Percentiles rank a stretch among this genome's conserved stretches.
phyloP scores from a whole-genome alignment of 2,113 vertebrate species.

The Micronycteris hirsuta region DNA sequence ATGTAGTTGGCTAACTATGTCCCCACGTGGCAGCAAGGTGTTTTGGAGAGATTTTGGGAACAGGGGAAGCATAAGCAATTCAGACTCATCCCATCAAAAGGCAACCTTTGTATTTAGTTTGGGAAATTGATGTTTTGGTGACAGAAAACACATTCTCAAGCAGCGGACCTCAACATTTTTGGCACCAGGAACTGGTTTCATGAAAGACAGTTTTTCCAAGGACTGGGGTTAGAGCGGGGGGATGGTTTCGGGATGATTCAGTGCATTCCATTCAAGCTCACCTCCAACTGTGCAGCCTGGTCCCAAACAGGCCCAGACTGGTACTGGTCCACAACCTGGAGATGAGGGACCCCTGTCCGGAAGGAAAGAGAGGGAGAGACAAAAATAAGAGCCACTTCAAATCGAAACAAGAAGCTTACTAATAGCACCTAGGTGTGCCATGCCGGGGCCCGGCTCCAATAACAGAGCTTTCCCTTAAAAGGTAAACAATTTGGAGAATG shows the following conservation, averaged over 20 bases:
- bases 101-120: neutral
- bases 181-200: too few species aligned
- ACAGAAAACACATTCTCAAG: neutral
- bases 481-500: slow-evolving; percentile 49
- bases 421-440: neutral
- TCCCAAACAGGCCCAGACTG: too few species aligned
- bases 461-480: slow-evolving; percentile 48
- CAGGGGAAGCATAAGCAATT: neutral
- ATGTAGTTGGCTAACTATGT: neutral
- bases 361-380: neutral
- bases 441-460: neutral
- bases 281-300: too few species aligned
- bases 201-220: too few species aligned
- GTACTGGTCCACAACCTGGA: too few species aligned
- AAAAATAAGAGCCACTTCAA: slow-evolving; percentile 35
- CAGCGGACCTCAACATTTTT: too few species aligned
- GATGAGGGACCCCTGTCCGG: too few species aligned
- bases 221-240: too few species aligned
- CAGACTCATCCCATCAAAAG: neutral
- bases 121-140: slow-evolving; percentile 20
- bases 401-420: slow-evolving; percentile 24
- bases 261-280: too few species aligned
- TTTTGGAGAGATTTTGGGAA: neutral
- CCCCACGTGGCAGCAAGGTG: neutral
- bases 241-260: too few species aligned